Conservation (phyloP, 1,140 invertebrate genomes). For the Drusus annulatus region DNA sequence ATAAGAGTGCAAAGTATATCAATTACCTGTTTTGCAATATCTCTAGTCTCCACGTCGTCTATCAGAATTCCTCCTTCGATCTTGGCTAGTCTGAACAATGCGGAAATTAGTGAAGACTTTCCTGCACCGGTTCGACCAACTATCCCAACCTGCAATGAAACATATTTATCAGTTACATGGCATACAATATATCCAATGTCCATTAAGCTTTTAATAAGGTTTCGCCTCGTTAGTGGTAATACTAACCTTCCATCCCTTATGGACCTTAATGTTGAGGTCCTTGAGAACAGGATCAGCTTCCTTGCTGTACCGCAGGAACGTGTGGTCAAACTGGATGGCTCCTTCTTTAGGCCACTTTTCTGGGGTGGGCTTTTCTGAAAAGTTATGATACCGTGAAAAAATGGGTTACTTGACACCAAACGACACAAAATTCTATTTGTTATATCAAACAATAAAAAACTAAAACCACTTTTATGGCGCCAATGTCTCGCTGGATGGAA, state of each 20-base stretch:
- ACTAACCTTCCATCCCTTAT: conserved; percentile 75
- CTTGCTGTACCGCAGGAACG: conserved; percentile 75
- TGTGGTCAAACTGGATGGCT: conserved; percentile 73
- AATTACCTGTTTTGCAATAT: conserved; percentile 67
- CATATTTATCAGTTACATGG: background rate
- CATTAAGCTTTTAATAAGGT: background rate
- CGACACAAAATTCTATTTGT: too few relatives aligned
- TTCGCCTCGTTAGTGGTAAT: background rate
- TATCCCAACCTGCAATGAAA: conserved; percentile 75
- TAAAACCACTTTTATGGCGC: too few relatives aligned
- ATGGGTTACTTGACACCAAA: too few relatives aligned
- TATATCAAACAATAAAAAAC: too few relatives aligned
- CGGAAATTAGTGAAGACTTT: conserved; percentile 85
- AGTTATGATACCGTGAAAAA: too few relatives aligned
- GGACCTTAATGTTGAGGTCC: conserved; percentile 72
- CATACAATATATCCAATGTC: background rate
- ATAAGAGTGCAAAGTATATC: background rate
- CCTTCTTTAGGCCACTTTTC: conserved; percentile 68
- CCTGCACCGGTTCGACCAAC: conserved; percentile 89
- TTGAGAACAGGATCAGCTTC: conserved; percentile 77
- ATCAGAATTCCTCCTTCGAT: conserved; percentile 72
- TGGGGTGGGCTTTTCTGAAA: conserved; percentile 65
- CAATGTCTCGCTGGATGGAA: too few relatives aligned
- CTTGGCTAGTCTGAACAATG: conserved; percentile 80
- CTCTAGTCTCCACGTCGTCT: conserved; percentile 68